Evolutionary conservation across 1,140 invertebrate genomes (phyloP), one percentile per base, ranked within the genome.

Genomic region (Pseudobourletiella spinata): DNA sequence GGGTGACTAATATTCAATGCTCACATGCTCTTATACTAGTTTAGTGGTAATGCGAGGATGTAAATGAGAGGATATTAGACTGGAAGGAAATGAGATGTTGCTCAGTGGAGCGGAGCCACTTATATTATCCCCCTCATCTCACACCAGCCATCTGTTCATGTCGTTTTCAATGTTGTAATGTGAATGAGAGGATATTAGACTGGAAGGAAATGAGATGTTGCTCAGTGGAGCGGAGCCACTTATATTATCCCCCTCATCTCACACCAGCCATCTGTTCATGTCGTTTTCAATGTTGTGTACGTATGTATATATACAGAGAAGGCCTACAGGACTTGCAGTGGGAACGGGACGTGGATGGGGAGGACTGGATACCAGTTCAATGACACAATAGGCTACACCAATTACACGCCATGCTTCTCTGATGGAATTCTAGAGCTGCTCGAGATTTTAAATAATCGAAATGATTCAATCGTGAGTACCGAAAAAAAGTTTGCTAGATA

Each of bases 341-440:
- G 20, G 18, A 30, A 65, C 29, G 63, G 51, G 16, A 42, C 16
- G 6, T 65, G 63, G 63, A 20, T 22, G 22, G 22, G 18, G 1
- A 18, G 6, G 22, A 43, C 46, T 2, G 32, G 51, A 25, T 3
- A 2, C n/a, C 14, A 25, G 4, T 22, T 8, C 29, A 60, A 51
- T 35, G 58, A 43, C 18, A 26, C 28, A 39, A 43, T 28, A 28
- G 64, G 56, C 16, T 61, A 48, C 54, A 61, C 59, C 0, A 65
- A 61, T 22, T 61, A 65, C 20, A 35, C 6, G 1, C 30, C 58
- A 14, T 65, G 64, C 26, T 61, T 65, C 22, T 22, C 55, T 16
- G 25, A 39, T 39, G 55, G 4, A 42, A 42, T 43, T 22, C 18
- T 39, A 2, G 25, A 39, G 20, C n/a, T 57, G 18, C 25, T 55